Evolutionary conservation across 2,888 invertebrate species (phyloP), one percentile per base, ranked within the genome.

Genomic region (Nysson spinosus): DNA sequence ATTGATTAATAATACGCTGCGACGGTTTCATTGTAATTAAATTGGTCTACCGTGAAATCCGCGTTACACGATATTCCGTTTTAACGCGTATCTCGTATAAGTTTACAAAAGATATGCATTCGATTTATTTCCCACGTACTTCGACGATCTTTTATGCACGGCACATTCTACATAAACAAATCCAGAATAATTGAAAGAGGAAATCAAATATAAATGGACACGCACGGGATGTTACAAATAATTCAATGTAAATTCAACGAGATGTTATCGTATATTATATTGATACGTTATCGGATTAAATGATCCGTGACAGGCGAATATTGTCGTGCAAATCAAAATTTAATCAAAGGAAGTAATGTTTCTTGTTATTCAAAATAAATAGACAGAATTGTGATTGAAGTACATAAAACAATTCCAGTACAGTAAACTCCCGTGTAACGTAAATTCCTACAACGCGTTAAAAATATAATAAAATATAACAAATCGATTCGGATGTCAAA

Each of bases 1-100:
- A 35, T 56, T 40, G 32, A 49, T 47, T 47, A 57, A 40, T 57
- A 49, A 49, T 42, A 19, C 49, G 19, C 37, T n/a, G 26, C 43
- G 26, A 11, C 12, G 40, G 14, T 16, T 14, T 22, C 42, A 12
- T 42, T 35, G 32, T 49, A 57, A 57, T 57, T 57, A 49, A 40
- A 57, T 49, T 24, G 35, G 1, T 40, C 24, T 14, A 7, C 7
- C 32, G 22, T 34, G 42, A 12, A 47, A 47, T 42, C 32, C 24
- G 20, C 19, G 24, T 46, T 39, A 46, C 30, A 46, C 12, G 30
- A 17, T 24, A 28, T 32, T 42, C 52, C 24, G 30, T 17, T 20
- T 44, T 19, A 30, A 11, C 19, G 34, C 12, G 19, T 20, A 11
- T 19, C 37, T 11, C 12, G n/a, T 19, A 19, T 4, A 11, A n/a